phyloP scores from a whole-genome alignment of 2,797 vertebrate genomes.

The Choloepus didactylus region DNA sequence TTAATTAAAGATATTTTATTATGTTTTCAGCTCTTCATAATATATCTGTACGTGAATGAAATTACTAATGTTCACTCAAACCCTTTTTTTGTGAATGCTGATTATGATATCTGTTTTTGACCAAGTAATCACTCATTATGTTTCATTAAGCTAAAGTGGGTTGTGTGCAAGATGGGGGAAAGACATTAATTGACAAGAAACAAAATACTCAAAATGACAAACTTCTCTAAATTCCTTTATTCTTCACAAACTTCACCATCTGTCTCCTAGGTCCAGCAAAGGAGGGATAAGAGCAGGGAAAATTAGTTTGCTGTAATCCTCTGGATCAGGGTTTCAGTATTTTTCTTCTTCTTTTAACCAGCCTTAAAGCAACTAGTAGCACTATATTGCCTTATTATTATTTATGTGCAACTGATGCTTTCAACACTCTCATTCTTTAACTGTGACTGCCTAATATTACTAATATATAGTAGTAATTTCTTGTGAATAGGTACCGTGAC shows the following conservation, averaged over 20 bases:
- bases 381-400: background rate
- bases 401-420: background rate
- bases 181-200: slow-evolving; percentile 26
- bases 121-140: background rate
- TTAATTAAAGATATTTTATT: background rate
- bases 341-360: background rate
- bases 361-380: background rate
- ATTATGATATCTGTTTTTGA: background rate
- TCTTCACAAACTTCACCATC: background rate
- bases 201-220: background rate
- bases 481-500: background rate
- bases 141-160: background rate
- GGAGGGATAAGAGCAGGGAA: background rate
- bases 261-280: background rate
- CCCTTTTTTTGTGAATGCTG: background rate
- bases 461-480: background rate
- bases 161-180: background rate
- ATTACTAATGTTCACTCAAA: background rate
- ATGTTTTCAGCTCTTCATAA: background rate
- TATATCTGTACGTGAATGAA: background rate
- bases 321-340: background rate
- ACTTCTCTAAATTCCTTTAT: background rate
- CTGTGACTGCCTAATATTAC: background rate
- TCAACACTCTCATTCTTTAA: too few species aligned
- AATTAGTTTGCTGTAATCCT: background rate